phyloP scores from a whole-genome alignment of 2,113 vertebrate genomes.

The Eolophus roseicapilla region DNA sequence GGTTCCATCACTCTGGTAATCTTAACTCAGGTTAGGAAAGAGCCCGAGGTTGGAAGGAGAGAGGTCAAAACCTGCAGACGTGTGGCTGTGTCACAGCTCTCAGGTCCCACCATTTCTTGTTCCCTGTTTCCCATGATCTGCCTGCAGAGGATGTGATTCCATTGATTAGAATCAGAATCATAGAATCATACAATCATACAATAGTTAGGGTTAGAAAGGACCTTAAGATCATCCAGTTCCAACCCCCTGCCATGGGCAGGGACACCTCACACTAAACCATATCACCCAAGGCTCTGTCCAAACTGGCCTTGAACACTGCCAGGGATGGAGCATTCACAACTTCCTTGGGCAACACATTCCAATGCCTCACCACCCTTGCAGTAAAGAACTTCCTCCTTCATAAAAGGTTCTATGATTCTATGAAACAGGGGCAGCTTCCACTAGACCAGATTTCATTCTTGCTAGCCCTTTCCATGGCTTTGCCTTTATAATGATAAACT shows the following conservation, averaged over 20 bases:
- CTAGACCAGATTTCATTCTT: not conserved
- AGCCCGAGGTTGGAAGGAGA: not conserved
- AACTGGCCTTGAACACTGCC: no score
- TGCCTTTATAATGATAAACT: not conserved
- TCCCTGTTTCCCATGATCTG: not conserved
- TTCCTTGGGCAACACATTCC: no score
- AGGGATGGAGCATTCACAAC: no score
- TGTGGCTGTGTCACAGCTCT: rapidly evolving
- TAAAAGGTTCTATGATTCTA: no score
- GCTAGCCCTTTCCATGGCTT: not conserved
- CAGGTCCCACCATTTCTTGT: not conserved
- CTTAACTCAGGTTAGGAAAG: not conserved
- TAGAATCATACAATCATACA: not conserved
- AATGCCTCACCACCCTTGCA: no score
- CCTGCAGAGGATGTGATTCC: not conserved
- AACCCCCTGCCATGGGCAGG: no score
- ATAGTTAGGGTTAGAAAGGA: no score
- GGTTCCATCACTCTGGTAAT: not conserved
- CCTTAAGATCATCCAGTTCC: no score
- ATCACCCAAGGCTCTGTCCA: no score
- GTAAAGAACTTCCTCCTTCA: no score
- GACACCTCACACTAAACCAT: no score
- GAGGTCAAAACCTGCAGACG: not conserved
- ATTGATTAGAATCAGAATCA: not conserved
- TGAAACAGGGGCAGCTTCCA: not conserved